Evolutionary conservation across 2,888 invertebrate genomes (phyloP), one percentile per base, ranked within the genome.

Genomic region (Aleiodes leptofemur): DNA sequence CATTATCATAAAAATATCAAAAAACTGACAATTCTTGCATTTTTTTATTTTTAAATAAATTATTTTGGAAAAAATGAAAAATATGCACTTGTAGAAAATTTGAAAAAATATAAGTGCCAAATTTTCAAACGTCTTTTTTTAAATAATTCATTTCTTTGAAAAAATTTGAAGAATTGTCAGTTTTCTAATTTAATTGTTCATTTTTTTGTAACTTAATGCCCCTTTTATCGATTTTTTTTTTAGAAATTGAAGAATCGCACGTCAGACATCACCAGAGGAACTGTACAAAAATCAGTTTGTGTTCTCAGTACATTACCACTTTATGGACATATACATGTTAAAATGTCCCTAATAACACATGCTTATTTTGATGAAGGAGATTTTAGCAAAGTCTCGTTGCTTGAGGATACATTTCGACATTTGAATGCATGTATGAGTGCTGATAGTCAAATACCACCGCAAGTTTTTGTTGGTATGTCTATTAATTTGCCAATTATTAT

Each of bases 201-300:
- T 34, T 34, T 6, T 31, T 34, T 34, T 34, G 34, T 34, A 34
- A 34, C 34, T 34, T 4, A 73, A 56, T 43, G 13, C 23, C 2
- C 23, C 2, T 2, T 23, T 50, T 48, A 34, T 66, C 34, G 38
- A 29, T 31, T 51, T 71, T 83, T 51, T 71, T 83, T 79, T 29
- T 89, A 98, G 97, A 96, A 97, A 92, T 92, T 99, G 53, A 94
- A 96, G 85, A 96, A 96, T 87, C 95, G 95, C 82, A 97, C 97
- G 3, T 96, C 97, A 3, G 98, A 99, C 86, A 97, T 99, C 87
- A 99, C 99, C 0, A 92, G 99, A 82, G 97, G 97, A 85, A 97
- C 98, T 4, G 98, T 99, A 14, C 99, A 99, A 91, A 99, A 99
- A 90, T 97, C 98, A 85, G 98, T 99, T 0, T 98, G 98, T 91